phyloP scores from a whole-genome alignment of 2,888 invertebrate genomes.

The Netelia inedita region DNA sequence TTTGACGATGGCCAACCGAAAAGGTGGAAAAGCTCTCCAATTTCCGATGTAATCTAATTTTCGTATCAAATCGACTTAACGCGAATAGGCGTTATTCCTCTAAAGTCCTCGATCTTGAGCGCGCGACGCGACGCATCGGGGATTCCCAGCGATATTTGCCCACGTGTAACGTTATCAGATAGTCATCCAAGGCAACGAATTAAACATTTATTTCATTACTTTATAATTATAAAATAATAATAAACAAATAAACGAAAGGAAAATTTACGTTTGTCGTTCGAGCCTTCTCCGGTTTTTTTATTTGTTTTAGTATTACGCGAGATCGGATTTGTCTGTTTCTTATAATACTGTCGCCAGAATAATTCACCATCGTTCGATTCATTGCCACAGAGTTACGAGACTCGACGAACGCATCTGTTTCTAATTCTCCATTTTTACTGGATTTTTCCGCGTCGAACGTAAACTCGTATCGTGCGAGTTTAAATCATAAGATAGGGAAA shows the following conservation, averaged over 20 bases:
- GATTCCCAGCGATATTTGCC: neutral
- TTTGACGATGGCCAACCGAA: neutral
- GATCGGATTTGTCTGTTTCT: neutral
- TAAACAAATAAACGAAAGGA: too few species aligned
- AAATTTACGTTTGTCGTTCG: neutral
- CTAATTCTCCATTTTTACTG: neutral
- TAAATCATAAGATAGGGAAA: neutral
- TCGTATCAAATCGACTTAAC: neutral
- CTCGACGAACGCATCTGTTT: neutral
- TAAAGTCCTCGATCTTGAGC: neutral
- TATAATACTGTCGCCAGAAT: slow-evolving; percentile 7
- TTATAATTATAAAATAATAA: too few species aligned
- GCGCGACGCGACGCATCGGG: neutral
- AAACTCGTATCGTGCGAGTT: neutral
- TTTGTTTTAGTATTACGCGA: neutral
- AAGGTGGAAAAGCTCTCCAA: neutral
- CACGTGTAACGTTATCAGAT: neutral
- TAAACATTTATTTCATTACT: too few species aligned
- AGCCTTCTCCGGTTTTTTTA: neutral
- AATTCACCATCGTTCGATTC: neutral
- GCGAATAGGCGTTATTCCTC: neutral
- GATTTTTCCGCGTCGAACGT: neutral
- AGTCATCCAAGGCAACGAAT: neutral
- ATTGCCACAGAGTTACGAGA: slow-evolving; percentile 5
- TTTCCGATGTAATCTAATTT: neutral